phyloP scores from a whole-genome alignment of 1,140 invertebrate genomes.

The Eriocheir sinensis region DNA sequence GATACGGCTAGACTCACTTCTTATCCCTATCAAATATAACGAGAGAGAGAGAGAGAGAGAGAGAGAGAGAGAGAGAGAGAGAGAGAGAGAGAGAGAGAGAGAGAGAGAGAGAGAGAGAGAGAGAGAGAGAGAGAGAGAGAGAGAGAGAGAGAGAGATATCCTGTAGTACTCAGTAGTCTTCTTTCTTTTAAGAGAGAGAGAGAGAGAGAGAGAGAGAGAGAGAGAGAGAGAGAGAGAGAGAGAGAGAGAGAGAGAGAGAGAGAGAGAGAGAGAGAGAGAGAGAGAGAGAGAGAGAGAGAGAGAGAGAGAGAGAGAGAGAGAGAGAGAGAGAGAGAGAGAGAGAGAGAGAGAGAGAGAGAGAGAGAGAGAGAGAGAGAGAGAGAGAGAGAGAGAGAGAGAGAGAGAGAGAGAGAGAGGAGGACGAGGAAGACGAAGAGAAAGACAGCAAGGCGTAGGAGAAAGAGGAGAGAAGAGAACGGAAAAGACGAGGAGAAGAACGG shows the following conservation, averaged over 20 bases:
- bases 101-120: too few relatives aligned
- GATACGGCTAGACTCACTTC: too few relatives aligned
- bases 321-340: constrained; percentile 43
- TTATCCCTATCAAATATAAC: too few relatives aligned
- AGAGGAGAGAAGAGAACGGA: background rate
- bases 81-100: too few relatives aligned
- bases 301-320: constrained; percentile 17
- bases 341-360: constrained; percentile 40
- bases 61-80: too few relatives aligned
- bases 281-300: constrained; percentile 11
- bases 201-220: constrained; percentile 22
- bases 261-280: constrained; percentile 22
- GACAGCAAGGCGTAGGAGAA: background rate
- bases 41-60: too few relatives aligned
- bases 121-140: too few relatives aligned
- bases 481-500: background rate
- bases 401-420: background rate
- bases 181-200: too few relatives aligned
- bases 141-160: too few relatives aligned
- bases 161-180: too few relatives aligned
- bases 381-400: background rate
- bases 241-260: background rate
- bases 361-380: constrained; percentile 43
- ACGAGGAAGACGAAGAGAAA: background rate
- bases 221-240: constrained; percentile 11